Evolutionary conservation across 1,140 invertebrate genomes (phyloP).

Genomic region (Caenorhabditis tropicalis): DNA sequence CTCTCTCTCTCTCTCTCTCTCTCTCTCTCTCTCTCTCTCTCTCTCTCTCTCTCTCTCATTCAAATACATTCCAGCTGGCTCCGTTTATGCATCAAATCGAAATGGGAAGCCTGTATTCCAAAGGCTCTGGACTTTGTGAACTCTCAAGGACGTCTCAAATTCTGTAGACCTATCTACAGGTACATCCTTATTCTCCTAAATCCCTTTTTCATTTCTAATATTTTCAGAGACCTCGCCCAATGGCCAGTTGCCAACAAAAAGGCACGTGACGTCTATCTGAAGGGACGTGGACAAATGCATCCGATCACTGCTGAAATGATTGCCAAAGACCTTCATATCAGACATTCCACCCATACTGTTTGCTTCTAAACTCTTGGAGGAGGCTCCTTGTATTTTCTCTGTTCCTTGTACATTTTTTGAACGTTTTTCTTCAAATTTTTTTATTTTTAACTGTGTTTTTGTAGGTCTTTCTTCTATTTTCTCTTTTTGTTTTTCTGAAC

Average conservation of each 20-base stretch:
- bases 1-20: no score
- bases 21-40: no score
- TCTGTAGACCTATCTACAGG: constrained; percentile 83
- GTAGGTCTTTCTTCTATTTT: not conserved
- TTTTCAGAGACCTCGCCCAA: constrained; percentile 60
- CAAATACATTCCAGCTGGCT: constrained; percentile 79
- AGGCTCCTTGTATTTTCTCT: not conserved
- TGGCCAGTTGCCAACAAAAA: constrained; percentile 54
- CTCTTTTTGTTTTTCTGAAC: not conserved
- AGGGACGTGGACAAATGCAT: constrained; percentile 59
- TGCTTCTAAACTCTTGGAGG: constrained; percentile 44
- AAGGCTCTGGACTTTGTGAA: constrained; percentile 81
- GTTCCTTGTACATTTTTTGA: not conserved
- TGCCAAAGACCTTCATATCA: constrained; percentile 52
- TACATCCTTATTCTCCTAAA: no score
- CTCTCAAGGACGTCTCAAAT: constrained; percentile 87
- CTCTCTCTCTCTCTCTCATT: no score
- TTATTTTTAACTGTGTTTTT: not conserved
- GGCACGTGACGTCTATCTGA: constrained; percentile 56
- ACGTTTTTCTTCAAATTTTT: not conserved
- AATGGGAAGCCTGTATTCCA: constrained; percentile 78
- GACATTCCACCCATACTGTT: constrained; percentile 54
- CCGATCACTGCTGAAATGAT: constrained; percentile 62
- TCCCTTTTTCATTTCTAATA: no score
- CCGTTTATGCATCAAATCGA: constrained; percentile 80